Percentiles rank a stretch among this genome's conserved stretches.
Conservation (phyloP, 2,797 vertebrate species). For the Lagothrix lagotricha region DNA sequence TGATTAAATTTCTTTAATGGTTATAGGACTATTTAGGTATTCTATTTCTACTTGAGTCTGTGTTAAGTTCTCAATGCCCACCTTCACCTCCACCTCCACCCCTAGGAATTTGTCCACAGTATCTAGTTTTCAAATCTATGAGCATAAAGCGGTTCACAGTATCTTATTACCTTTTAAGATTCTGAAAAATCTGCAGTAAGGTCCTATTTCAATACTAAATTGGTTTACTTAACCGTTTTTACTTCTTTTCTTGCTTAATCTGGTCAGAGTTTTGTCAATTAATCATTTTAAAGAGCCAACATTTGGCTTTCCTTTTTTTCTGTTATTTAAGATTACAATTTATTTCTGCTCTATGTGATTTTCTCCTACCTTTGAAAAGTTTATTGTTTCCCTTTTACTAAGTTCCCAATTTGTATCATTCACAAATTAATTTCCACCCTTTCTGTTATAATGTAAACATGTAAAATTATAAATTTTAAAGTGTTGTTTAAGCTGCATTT, state of each 20-base stretch:
- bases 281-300: not conserved
- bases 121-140: not conserved
- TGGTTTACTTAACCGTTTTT: not conserved
- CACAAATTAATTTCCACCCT: not conserved
- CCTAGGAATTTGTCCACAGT: not conserved
- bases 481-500: not conserved
- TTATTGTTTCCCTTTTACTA: not conserved
- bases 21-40: not conserved
- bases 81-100: not conserved
- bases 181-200: not conserved
- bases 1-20: not conserved
- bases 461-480: not conserved
- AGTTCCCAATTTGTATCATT: not conserved
- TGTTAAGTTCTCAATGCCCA: not conserved
- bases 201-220: not conserved
- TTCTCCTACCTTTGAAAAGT: not conserved
- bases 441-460: not conserved
- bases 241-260: not conserved
- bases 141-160: not conserved
- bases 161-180: not conserved
- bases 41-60: not conserved
- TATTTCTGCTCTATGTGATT: not conserved
- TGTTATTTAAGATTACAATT: not conserved
- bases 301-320: not conserved
- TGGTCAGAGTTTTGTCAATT: not conserved